phyloP scores from a whole-genome alignment of 1,140 invertebrate species.

The Eumaeus atala region DNA sequence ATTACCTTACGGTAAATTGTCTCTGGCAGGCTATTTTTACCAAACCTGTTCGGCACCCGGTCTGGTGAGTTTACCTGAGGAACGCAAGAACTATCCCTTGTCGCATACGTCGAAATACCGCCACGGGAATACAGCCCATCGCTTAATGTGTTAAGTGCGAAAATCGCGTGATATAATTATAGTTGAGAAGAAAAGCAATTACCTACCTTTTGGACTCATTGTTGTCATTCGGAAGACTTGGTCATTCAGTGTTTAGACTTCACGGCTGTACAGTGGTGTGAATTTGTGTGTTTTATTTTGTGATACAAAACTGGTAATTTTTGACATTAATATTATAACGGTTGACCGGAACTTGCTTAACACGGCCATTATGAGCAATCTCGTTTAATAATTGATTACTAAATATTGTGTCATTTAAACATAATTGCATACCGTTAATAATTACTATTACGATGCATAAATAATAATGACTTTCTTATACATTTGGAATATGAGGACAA shows the following conservation, averaged over 20 bases:
- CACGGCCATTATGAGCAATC: too few species aligned
- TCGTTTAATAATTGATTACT: too few species aligned
- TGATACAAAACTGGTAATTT: background rate
- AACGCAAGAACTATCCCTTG: slow-evolving; percentile 31
- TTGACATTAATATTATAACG: too few species aligned
- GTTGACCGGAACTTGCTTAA: too few species aligned
- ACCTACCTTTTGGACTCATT: slow-evolving; percentile 38
- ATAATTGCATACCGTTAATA: too few species aligned
- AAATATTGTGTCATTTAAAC: too few species aligned
- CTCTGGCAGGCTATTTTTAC: slow-evolving; percentile 33
- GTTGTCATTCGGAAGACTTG: slow-evolving; percentile 24
- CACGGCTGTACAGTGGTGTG: slow-evolving; percentile 16
- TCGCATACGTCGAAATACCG: slow-evolving; percentile 19
- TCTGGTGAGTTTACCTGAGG: slow-evolving; percentile 29
- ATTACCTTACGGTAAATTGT: slow-evolving; percentile 24
- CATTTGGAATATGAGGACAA: too few species aligned
- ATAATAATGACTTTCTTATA: too few species aligned
- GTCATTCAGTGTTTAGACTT: slow-evolving; percentile 36
- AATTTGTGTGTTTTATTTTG: slow-evolving; percentile 15
- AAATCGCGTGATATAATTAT: slow-evolving; percentile 19
- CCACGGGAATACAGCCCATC: slow-evolving; percentile 9
- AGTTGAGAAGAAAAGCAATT: slow-evolving; percentile 30
- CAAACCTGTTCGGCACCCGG: slow-evolving; percentile 24
- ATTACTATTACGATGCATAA: too few species aligned
- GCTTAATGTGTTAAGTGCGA: slow-evolving; percentile 16